A percentile compares a stretch with the other conserved stretches of the same genome.
Conservation (phyloP, 2,113 vertebrate genomes). For the Castor canadensis region DNA sequence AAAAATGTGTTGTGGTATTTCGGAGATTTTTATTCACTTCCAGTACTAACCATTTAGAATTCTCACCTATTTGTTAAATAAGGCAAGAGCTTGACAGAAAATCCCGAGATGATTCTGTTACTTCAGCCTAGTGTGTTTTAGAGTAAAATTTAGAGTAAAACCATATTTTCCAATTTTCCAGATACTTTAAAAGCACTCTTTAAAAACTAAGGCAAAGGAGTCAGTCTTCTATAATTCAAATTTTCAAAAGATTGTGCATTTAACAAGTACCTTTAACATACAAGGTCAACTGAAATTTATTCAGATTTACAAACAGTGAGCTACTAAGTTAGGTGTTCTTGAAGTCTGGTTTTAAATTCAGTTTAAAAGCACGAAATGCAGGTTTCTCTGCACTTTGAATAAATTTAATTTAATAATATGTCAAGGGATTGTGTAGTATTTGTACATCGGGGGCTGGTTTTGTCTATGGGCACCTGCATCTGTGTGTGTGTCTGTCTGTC, state of each 20-base stretch:
- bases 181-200: background rate
- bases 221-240: background rate
- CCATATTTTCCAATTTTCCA: no score
- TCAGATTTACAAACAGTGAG: slow-evolving; percentile 24
- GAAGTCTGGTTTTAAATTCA: slow-evolving; percentile 4
- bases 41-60: slow-evolving; percentile 19
- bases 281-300: slow-evolving; percentile 15
- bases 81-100: background rate
- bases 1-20: background rate
- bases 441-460: background rate
- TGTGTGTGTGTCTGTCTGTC: background rate
- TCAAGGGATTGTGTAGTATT: background rate
- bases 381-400: background rate
- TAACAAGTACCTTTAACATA: background rate
- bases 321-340: background rate
- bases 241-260: background rate
- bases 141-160: background rate
- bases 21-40: background rate
- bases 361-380: background rate
- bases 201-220: background rate
- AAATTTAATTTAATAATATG: slow-evolving; percentile 37
- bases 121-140: background rate
- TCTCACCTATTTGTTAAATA: background rate
- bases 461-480: background rate
- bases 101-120: background rate